Base-by-base conservation (phyloP, 2,888 invertebrate species). In the Drosophila koepferae region DNA sequence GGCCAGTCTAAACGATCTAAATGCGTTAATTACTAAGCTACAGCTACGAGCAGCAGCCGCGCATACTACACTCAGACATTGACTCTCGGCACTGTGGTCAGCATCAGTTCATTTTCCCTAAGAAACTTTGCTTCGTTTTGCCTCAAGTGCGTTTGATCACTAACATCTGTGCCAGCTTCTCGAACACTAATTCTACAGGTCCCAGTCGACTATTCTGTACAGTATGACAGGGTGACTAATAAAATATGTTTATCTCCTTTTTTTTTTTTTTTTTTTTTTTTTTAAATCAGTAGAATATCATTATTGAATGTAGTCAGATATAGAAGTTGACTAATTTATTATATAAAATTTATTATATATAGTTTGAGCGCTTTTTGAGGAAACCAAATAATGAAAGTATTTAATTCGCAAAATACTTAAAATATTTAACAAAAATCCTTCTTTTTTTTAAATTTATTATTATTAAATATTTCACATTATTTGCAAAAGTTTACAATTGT, bases 81-180 rank as follows among this genome's bases (percentile, higher is more conserved):
- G 31, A 46, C 55, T 64, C 62, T 34, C 23, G 53, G 3, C 16
- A 28, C 63, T 74, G 66, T 64, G 76, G 72, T 72, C 66, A 79
- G 83, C 69, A 46, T 64, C 71, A 66, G 75, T 68, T 77, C 66
- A 43, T 66, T 68, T 61, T 58, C 79, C 73, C 43, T 43, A 49
- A 51, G 67, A 63, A 56, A 55, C 48, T 58, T 43, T 20, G 53
- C 56, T 59, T 66, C 49, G 36, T 23, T 40, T 49, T 46, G 68
- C 63, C 64, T 86, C 83, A 83, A 81, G 81, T 86, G 83, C 77
- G 68, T 85, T 72, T 86, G 86, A 88, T 82, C 63, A 86, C 75
- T 72, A 71, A 41, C 74, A 81, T 77, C 68, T 67, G 70, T 55
- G 56, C 40, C 34, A 51, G 69, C 48, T 44, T 38, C n/a, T 51